Evolutionary conservation across 2,113 vertebrate genomes (phyloP).

Genomic region (Cercopithecus mona): DNA sequence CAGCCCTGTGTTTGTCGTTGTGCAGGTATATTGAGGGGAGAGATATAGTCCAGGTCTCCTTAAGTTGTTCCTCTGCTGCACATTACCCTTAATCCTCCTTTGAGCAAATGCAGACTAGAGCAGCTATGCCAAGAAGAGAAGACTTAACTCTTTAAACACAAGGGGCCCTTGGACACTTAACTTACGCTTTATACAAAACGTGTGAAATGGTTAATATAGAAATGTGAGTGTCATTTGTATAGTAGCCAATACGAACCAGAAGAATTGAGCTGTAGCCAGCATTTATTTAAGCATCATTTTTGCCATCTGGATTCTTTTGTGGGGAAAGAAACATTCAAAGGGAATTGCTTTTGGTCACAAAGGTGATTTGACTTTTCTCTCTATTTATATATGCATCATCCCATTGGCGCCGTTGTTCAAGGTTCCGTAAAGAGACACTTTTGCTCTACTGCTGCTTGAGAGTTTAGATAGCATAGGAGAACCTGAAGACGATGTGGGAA

Average conservation of each 20-base stretch:
- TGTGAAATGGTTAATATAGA: conserved; percentile 86
- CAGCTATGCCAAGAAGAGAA: conserved; percentile 68
- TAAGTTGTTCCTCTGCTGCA: conserved; percentile 80
- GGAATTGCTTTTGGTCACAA: conserved; percentile 83
- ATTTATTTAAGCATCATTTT: conserved; percentile 89
- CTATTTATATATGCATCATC: conserved; percentile 83
- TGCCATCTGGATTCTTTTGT: conserved; percentile 86
- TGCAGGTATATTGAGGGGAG: conserved; percentile 75
- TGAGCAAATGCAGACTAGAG: conserved; percentile 74
- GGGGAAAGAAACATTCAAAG: conserved; percentile 80
- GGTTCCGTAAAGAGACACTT: conserved; percentile 78
- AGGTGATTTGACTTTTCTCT: conserved; percentile 83
- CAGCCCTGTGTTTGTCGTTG: conserved; percentile 68
- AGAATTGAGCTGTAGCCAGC: conserved; percentile 86
- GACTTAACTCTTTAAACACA: conserved; percentile 78
- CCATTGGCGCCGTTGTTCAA: conserved; percentile 80
- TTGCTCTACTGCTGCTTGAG: not conserved
- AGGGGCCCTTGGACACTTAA: conserved; percentile 42
- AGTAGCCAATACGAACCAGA: conserved; percentile 84
- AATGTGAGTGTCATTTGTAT: conserved; percentile 82
- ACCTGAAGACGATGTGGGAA: not conserved
- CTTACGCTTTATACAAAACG: conserved; percentile 77
- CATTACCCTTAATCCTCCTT: conserved; percentile 83
- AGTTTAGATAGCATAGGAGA: conserved; percentile 4
- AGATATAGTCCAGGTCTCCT: conserved; percentile 78